Evolutionary conservation across 2,113 vertebrate genomes (phyloP).

Genomic region (Orientallactaga bullata): DNA sequence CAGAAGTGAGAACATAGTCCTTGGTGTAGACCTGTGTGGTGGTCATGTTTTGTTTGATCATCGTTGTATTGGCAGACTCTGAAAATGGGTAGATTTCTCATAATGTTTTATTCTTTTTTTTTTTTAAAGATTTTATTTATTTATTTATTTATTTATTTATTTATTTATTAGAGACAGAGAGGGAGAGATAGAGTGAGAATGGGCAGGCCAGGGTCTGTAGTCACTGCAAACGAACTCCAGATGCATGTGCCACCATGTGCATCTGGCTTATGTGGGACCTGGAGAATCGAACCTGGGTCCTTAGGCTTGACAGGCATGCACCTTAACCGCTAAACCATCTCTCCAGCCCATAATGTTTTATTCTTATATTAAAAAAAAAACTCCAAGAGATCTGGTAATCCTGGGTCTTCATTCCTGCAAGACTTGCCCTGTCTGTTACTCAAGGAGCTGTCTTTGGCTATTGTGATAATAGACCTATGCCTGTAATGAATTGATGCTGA

Average conservation of each 20-base stretch:
- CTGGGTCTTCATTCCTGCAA: not conserved
- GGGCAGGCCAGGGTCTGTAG: no score
- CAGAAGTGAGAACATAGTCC: not conserved
- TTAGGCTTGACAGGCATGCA: no score
- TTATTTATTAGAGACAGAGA: no score
- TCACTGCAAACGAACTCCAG: no score
- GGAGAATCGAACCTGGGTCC: no score
- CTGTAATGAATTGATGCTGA: not conserved
- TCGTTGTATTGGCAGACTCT: not conserved
- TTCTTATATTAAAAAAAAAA: not conserved
- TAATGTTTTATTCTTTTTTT: not conserved
- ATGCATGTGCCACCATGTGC: no score
- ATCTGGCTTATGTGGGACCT: no score
- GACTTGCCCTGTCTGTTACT: not conserved
- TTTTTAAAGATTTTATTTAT: slow-evolving; percentile 32
- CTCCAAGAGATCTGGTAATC: not conserved
- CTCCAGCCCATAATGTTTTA: slow-evolving; percentile 12
- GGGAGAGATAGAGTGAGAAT: no score
- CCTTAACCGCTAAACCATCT: no score
- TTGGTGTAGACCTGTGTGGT: not conserved
- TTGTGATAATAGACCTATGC: not conserved
- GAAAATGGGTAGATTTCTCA: not conserved
- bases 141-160: no score
- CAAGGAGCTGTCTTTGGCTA: not conserved
- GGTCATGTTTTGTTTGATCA: not conserved